Conservation (phyloP, 2,797 vertebrate species). For the Diceros bicornis region DNA sequence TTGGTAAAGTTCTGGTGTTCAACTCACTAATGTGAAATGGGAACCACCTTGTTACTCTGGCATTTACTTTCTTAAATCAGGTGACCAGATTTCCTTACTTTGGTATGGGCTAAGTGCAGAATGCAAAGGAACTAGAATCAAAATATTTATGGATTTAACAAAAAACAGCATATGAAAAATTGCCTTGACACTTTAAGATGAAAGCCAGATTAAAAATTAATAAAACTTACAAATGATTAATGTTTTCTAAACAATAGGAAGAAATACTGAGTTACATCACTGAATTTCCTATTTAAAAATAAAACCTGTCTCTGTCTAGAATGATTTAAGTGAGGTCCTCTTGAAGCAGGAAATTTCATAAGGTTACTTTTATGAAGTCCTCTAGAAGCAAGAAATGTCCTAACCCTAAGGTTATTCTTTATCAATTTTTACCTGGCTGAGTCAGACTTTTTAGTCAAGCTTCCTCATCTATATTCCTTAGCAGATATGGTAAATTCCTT, state of each 20-base stretch:
- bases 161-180: constrained; percentile 15
- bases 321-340: background rate
- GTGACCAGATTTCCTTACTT: background rate
- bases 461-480: constrained; percentile 40
- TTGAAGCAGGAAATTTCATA: background rate
- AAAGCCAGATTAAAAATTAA: constrained; percentile 25
- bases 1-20: background rate
- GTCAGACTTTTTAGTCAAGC: background rate
- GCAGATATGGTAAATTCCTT: background rate
- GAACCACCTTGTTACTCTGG: background rate
- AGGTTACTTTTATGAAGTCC: background rate
- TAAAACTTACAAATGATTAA: background rate
- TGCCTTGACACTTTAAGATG: background rate
- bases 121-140: constrained; percentile 22
- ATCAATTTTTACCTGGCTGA: constrained; percentile 6
- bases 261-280: background rate
- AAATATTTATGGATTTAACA: constrained; percentile 26
- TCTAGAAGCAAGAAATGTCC: constrained; percentile 34
- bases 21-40: background rate
- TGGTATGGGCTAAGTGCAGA: background rate
- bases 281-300: constrained; percentile 34
- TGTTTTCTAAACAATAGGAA: constrained; percentile 5
- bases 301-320: background rate
- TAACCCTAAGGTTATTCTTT: background rate
- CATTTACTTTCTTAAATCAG: constrained; percentile 27